These are phyloP conservation scores for Schizothorax lantsangensis DNA, from an alignment of 2,797 vertebrate species.

Conservation along the genomic window DNA sequence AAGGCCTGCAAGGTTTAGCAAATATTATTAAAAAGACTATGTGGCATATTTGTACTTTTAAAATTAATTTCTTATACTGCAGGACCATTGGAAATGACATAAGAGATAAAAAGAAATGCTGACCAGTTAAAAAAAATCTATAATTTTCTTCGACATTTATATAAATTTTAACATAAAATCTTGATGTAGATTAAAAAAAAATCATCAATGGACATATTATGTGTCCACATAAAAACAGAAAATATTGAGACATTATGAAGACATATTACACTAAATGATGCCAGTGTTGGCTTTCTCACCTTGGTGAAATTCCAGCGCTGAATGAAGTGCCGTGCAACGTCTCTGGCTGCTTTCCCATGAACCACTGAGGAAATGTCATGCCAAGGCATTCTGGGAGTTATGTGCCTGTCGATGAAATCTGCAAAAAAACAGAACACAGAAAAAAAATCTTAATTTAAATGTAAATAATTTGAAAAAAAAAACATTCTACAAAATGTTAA, in stretches of 20 bases:
- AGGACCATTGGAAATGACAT: background rate
- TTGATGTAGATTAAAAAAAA: background rate
- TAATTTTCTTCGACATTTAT: background rate
- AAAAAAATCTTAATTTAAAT: background rate
- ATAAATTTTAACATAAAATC: background rate
- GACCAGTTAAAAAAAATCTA: background rate
- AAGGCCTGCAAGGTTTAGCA: no score
- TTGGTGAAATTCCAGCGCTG: conserved; percentile 99
- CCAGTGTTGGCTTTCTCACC: conserved; percentile 70
- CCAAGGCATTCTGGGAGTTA: conserved; percentile 96
- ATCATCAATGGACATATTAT: background rate
- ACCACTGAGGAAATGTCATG: conserved; percentile 93
- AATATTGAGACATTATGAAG: background rate
- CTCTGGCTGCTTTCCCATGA: conserved; percentile 90
- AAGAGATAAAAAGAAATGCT: background rate
- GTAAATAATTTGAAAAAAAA: background rate
- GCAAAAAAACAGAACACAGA: background rate
- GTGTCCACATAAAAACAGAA: background rate
- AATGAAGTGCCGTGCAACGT: conserved; percentile 95
- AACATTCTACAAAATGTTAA: background rate
- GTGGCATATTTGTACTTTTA: background rate
- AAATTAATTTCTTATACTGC: background rate
- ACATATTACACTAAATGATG: background rate
- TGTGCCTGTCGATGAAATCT: conserved; percentile 97
- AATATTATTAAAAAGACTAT: background rate